Conservation (phyloP, 2,888 invertebrate species). For the Alcis repandata region DNA sequence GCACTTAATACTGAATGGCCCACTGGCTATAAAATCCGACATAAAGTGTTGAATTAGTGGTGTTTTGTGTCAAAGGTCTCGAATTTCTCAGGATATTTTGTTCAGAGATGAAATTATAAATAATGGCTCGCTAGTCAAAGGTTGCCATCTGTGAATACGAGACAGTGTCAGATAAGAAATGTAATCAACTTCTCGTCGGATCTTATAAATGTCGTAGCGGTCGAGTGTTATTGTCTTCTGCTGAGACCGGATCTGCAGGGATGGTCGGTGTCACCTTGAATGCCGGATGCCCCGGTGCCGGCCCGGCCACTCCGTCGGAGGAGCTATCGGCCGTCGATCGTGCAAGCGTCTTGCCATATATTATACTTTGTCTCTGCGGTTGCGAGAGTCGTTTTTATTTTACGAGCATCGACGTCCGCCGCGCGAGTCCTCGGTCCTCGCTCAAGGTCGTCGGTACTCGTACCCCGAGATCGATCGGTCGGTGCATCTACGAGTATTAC, state of each 20-base stretch:
- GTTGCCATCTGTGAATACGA: conserved; percentile 3
- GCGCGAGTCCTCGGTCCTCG: conserved; percentile 74
- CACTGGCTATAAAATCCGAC: conserved; percentile 41
- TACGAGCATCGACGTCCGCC: conserved; percentile 82
- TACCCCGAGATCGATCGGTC: conserved; percentile 57
- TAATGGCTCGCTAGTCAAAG: conserved; percentile 12
- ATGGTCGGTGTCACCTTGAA: conserved; percentile 83
- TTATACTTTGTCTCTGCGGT: conserved; percentile 75
- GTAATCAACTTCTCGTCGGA: conserved; percentile 10
- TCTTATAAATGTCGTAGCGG: conserved; percentile 17
- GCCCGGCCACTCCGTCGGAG: conserved; percentile 70
- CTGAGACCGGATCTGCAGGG: conserved; percentile 78
- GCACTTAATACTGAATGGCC: conserved; percentile 53
- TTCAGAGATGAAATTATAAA: conserved; percentile 37
- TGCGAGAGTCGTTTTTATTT: conserved; percentile 78
- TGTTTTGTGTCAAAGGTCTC: conserved; percentile 57
- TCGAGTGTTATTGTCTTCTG: conserved; percentile 45
- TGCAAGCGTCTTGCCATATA: conserved; percentile 78
- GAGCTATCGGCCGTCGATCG: conserved; percentile 84
- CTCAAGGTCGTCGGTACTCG: conserved; percentile 74
- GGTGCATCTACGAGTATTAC: conserved; percentile 57
- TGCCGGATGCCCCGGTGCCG: conserved; percentile 83
- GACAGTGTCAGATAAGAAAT: conserved; percentile 17
- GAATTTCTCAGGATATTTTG: conserved; percentile 31
- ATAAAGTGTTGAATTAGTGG: conserved; percentile 57